These are phyloP conservation scores for Tapirus terrestris DNA, from an alignment of 2,113 vertebrate genomes.

Conservation along the genomic window DNA sequence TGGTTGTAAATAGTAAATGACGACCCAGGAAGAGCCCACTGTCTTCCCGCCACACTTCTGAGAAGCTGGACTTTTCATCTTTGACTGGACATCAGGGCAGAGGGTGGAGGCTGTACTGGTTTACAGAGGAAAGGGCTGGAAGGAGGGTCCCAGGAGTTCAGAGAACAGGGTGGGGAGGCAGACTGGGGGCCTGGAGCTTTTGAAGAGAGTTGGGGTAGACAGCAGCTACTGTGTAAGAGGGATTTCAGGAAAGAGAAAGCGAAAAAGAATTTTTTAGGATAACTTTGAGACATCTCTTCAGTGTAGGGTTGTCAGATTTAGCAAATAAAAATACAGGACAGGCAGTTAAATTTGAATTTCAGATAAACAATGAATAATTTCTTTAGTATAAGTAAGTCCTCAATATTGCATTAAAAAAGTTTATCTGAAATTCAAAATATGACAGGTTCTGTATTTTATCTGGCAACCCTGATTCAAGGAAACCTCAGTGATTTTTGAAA, in stretches of 20 bases:
- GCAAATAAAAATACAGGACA: background rate
- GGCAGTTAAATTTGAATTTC: background rate
- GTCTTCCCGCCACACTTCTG: no score
- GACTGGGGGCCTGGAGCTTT: background rate
- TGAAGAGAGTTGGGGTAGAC: background rate
- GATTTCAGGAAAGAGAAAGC: background rate
- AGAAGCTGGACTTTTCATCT: no score
- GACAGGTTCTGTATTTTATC: background rate
- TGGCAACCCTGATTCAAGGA: background rate
- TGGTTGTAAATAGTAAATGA: no score
- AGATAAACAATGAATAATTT: background rate
- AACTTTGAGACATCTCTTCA: background rate
- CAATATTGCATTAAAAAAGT: background rate
- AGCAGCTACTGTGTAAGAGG: background rate
- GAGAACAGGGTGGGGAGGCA: background rate
- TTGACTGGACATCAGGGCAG: no score
- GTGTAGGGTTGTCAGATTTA: background rate
- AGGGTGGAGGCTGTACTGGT: no score
- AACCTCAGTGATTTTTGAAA: background rate
- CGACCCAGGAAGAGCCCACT: no score
- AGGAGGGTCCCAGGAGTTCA: background rate
- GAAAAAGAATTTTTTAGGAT: background rate
- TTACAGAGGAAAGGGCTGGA: background rate
- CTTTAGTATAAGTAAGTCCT: background rate
- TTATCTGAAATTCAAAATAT: background rate